These are phyloP conservation scores for Desmophyllum pertusum DNA, from an alignment of 92 coral and sea anemone genomes.

Conservation along the genomic window DNA sequence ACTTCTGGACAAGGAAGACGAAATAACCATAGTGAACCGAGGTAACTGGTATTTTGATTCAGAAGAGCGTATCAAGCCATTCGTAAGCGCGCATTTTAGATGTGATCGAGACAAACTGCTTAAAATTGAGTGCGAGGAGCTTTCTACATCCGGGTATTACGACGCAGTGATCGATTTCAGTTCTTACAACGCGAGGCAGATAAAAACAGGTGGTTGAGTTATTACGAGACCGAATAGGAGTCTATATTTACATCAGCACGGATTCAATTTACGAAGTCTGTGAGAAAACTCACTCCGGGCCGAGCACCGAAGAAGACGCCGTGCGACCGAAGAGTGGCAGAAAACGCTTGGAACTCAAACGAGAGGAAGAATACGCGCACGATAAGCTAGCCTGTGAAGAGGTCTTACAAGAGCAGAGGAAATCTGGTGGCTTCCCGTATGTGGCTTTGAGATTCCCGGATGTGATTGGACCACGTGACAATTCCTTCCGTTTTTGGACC, in stretches of 20 bases:
- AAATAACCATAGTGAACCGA: conserved; percentile 88
- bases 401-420: conserved; percentile 71
- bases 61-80: conserved; percentile 81
- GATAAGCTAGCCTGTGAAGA: conserved; percentile 97
- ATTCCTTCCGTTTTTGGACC: conserved; percentile 92
- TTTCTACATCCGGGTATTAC: conserved; percentile 72
- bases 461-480: conserved; percentile 97
- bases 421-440: conserved; percentile 89
- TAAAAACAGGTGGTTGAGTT: conserved; percentile 76
- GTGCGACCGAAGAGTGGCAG: conserved; percentile 80
- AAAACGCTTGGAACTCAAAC: conserved; percentile 73
- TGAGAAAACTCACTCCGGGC: conserved; percentile 78
- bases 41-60: conserved; percentile 97
- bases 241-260: conserved; percentile 89
- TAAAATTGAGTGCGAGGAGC: conserved; percentile 82
- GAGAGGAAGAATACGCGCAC: conserved; percentile 84
- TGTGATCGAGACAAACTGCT: conserved; percentile 91
- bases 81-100: conserved; percentile 62
- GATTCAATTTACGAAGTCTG: conserved; percentile 95
- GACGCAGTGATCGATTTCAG: conserved; percentile 96
- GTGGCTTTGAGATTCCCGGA: conserved; percentile 88
- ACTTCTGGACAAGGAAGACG: conserved; percentile 71
- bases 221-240: conserved; percentile 76
- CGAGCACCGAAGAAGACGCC: conserved; percentile 84
- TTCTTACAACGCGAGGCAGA: conserved; percentile 81